Conservation (phyloP, 1,140 invertebrate genomes). For the Pissodes strobi region DNA sequence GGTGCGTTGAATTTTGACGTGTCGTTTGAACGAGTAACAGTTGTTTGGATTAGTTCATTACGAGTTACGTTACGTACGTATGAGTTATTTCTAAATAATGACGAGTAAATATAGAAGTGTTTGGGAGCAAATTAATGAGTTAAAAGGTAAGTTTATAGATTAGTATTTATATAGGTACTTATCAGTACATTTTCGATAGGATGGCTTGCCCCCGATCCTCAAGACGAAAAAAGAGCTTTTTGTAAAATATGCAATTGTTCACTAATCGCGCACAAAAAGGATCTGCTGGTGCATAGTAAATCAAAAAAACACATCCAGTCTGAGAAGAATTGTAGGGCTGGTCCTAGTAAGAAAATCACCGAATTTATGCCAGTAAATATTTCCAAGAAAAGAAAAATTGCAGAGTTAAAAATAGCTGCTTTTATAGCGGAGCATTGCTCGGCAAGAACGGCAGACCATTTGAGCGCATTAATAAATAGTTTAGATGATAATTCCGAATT, state of each 20-base stretch:
- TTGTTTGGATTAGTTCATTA: no score
- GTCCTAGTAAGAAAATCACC: slow-evolving; percentile 8
- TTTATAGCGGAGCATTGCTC: slow-evolving; percentile 4
- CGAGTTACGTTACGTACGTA: no score
- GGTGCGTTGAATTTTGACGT: no score
- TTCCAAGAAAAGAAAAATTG: slow-evolving; percentile 1
- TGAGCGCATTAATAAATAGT: background rate
- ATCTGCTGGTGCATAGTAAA: no score
- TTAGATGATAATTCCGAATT: no score
- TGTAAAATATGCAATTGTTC: no score
- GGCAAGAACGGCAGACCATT: background rate
- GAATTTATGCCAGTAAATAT: slow-evolving; percentile 2
- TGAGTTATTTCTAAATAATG: no score
- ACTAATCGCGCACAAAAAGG: slow-evolving; percentile 5
- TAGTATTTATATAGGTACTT: background rate
- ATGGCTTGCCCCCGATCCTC: background rate
- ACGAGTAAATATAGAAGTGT: slow-evolving; percentile 2
- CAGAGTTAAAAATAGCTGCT: no score
- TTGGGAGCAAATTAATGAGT: background rate
- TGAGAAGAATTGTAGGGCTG: no score
- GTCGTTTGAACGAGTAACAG: no score
- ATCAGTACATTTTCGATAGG: background rate
- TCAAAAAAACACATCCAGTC: background rate
- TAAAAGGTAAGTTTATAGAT: background rate
- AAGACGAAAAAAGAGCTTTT: slow-evolving; percentile 3